phyloP scores from a whole-genome alignment of 2,113 vertebrate species.

The Seriola quinqueradiata region DNA sequence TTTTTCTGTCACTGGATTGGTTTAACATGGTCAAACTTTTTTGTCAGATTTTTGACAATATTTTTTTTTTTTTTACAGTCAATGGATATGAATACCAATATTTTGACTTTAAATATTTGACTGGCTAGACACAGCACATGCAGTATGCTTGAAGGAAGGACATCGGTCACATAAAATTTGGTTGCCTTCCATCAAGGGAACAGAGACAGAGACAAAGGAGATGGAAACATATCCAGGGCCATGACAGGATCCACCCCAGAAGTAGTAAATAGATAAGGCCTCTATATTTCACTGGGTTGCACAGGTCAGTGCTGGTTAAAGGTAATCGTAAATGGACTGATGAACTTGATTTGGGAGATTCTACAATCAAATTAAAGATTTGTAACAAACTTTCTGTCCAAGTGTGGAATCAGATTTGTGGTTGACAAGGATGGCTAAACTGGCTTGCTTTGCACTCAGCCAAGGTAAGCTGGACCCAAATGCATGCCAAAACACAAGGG shows the following conservation, averaged over 20 bases:
- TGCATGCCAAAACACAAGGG: no score
- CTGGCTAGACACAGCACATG: not conserved
- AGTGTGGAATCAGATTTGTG: not conserved
- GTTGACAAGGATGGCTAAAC: not conserved
- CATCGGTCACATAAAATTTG: not conserved
- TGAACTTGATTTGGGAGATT: not conserved
- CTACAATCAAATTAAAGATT: not conserved
- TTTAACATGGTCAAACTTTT: not conserved
- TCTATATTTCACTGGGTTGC: not conserved
- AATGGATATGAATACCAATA: not conserved
- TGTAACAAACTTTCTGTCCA: not conserved
- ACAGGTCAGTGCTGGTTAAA: not conserved
- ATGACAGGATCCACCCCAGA: not conserved
- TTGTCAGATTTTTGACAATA: not conserved
- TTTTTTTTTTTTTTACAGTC: not conserved
- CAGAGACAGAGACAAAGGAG: not conserved
- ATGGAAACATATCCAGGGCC: no score
- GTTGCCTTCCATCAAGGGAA: not conserved
- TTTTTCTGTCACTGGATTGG: not conserved
- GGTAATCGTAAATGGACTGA: not conserved
- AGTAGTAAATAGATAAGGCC: no score
- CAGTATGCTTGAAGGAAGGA: not conserved
- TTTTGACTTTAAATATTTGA: not conserved
- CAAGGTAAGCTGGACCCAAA: not conserved
- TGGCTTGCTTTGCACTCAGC: not conserved